Evolutionary conservation across 2,113 vertebrate genomes (phyloP).

Genomic region (Salminus brasiliensis): DNA sequence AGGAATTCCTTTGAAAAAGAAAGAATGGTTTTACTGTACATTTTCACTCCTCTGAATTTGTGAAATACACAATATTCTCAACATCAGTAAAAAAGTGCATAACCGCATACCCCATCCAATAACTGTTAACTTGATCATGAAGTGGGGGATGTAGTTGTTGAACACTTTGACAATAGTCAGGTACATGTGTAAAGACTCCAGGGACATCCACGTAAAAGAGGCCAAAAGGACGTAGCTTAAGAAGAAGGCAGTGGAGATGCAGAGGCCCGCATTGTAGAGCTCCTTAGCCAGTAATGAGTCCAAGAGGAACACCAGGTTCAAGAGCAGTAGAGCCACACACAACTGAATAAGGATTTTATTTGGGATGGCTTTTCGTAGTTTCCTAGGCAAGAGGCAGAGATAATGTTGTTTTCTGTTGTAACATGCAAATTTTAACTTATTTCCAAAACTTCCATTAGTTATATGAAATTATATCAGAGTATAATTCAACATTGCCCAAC

Average conservation of each 20-base stretch:
- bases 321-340: slow-evolving; percentile 85
- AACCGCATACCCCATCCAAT: slow-evolving; percentile 85
- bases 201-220: slow-evolving; percentile 97
- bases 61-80: not conserved
- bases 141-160: slow-evolving; percentile 85
- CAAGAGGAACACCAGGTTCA: slow-evolving; percentile 90
- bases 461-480: too few species aligned
- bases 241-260: slow-evolving; percentile 90
- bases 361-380: slow-evolving; percentile 90
- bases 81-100: not conserved
- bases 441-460: too few species aligned
- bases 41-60: too few species aligned
- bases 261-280: slow-evolving; percentile 75
- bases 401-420: not conserved
- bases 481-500: too few species aligned
- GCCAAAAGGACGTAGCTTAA: slow-evolving; percentile 95
- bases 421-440: too few species aligned
- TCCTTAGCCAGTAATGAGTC: slow-evolving; percentile 91
- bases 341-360: slow-evolving; percentile 95
- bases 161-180: slow-evolving; percentile 93
- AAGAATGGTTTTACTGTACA: not conserved
- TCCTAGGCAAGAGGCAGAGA: slow-evolving; percentile 71
- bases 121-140: slow-evolving; percentile 90
- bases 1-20: slow-evolving; percentile 79
- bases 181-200: slow-evolving; percentile 97